phyloP scores from a whole-genome alignment of 2,888 invertebrate genomes.

The Ophion obscuratus region DNA sequence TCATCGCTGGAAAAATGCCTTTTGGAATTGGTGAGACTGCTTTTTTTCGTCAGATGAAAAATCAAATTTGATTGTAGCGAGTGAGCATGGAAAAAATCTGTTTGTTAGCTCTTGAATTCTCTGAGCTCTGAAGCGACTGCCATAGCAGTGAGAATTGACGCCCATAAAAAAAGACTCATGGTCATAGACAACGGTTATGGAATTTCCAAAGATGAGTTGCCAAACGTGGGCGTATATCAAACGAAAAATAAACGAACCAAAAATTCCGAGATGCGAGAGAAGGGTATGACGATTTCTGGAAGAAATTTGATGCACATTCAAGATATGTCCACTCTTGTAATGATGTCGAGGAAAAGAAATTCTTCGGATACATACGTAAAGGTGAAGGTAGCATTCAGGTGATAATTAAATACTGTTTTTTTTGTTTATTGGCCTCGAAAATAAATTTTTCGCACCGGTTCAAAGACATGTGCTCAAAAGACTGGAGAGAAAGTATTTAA shows the following conservation, averaged over 20 bases:
- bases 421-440: not conserved
- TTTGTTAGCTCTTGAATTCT: slow-evolving; percentile 87
- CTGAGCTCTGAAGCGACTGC: slow-evolving; percentile 89
- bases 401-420: not conserved
- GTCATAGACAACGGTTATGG: slow-evolving; percentile 92
- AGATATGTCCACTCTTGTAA: slow-evolving; percentile 86
- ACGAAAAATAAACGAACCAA: slow-evolving; percentile 82
- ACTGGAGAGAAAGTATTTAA: too few relatives aligned
- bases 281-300: not conserved
- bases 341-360: slow-evolving; percentile 86
- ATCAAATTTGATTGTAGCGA: not conserved
- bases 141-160: slow-evolving; percentile 89
- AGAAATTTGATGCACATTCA: slow-evolving; percentile 31
- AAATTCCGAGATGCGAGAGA: slow-evolving; percentile 19
- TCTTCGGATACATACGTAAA: slow-evolving; percentile 86
- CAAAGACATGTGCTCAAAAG: too few relatives aligned
- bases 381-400: slow-evolving; percentile 70
- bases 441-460: not conserved
- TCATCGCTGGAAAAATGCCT: slow-evolving; percentile 39
- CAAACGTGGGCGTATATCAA: slow-evolving; percentile 86
- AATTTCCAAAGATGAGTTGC: slow-evolving; percentile 86
- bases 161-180: slow-evolving; percentile 87
- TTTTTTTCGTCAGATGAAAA: not conserved
- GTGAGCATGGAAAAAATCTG: not conserved
- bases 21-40: slow-evolving; percentile 56